Evolutionary conservation across 2,888 invertebrate species (phyloP).

Genomic region (Arge pagana): DNA sequence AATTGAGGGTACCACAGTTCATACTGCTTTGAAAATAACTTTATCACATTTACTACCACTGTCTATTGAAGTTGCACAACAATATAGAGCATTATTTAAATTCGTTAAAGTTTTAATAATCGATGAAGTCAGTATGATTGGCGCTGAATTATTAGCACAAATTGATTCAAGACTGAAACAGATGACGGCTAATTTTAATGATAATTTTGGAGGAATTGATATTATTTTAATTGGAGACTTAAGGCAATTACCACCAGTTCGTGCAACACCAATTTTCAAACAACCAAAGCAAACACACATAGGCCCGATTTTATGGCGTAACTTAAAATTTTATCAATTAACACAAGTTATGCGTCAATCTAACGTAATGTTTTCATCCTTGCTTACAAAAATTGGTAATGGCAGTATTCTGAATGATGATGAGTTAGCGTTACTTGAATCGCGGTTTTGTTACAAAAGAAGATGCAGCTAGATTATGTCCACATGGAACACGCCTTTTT

Average conservation of each 20-base stretch:
- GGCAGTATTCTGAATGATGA: constrained; percentile 32
- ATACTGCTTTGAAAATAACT: constrained; percentile 37
- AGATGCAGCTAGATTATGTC: constrained; percentile 36
- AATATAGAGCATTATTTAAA: constrained; percentile 38
- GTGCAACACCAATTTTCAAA: constrained; percentile 43
- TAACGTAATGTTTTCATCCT: constrained; percentile 42
- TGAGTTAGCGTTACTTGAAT: constrained; percentile 38
- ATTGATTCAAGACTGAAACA: constrained; percentile 45
- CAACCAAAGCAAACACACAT: constrained; percentile 35
- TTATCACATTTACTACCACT: constrained; percentile 33
- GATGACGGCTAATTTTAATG: constrained; percentile 44
- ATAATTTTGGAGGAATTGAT: constrained; percentile 47
- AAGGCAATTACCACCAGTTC: constrained; percentile 48
- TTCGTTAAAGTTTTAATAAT: constrained; percentile 43
- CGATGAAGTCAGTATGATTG: constrained; percentile 50
- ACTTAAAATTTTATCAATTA: constrained; percentile 42
- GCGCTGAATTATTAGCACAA: constrained; percentile 40
- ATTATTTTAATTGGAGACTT: constrained; percentile 51
- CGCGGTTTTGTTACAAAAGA: constrained; percentile 35
- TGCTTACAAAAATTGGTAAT: constrained; percentile 46
- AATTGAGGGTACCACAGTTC: constrained; percentile 41
- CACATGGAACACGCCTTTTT: constrained; percentile 38
- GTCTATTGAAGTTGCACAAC: constrained; percentile 33
- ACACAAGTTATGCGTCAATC: constrained; percentile 46
- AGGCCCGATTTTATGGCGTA: constrained; percentile 42